A percentile compares a stretch with the other conserved stretches of the same genome.
These are phyloP conservation scores for Nannobrachium achirus DNA, from an alignment of 2,113 vertebrate genomes.

Conservation along the genomic window DNA sequence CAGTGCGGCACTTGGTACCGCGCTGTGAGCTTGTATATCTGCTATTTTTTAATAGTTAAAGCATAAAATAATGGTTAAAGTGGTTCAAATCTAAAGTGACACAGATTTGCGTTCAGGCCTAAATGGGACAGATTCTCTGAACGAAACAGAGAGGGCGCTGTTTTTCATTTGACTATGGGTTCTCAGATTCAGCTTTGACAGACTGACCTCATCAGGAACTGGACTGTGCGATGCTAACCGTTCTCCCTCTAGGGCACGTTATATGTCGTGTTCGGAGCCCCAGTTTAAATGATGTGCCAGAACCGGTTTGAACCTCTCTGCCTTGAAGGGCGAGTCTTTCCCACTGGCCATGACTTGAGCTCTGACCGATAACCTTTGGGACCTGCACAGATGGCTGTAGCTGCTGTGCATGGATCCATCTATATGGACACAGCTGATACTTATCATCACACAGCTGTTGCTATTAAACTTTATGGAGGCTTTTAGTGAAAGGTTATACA, in stretches of 20 bases:
- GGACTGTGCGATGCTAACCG: slow-evolving; percentile 14
- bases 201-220: slow-evolving; percentile 43
- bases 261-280: slow-evolving; percentile 29
- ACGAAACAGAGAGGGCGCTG: too few relatives aligned
- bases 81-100: too few relatives aligned
- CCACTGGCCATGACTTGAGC: slow-evolving; percentile 9
- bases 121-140: too few relatives aligned
- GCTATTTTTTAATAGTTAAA: too few relatives aligned
- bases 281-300: slow-evolving; percentile 45
- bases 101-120: too few relatives aligned
- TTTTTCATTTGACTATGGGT: too few relatives aligned
- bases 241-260: slow-evolving; percentile 14
- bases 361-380: slow-evolving; percentile 1
- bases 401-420: slow-evolving; percentile 8
- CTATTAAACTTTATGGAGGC: not conserved
- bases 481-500: not conserved
- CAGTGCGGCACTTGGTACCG: too few relatives aligned
- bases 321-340: slow-evolving; percentile 40
- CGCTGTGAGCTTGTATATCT: too few relatives aligned
- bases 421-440: not conserved
- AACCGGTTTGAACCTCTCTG: slow-evolving; percentile 26
- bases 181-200: too few relatives aligned
- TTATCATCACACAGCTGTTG: slow-evolving; percentile 1
- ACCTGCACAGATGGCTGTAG: slow-evolving; percentile 15
- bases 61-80: too few relatives aligned